These are phyloP conservation scores for Cladopsammia gracilis DNA, from an alignment of 64 coral and sea anemone genomes.

Conservation along the genomic window DNA sequence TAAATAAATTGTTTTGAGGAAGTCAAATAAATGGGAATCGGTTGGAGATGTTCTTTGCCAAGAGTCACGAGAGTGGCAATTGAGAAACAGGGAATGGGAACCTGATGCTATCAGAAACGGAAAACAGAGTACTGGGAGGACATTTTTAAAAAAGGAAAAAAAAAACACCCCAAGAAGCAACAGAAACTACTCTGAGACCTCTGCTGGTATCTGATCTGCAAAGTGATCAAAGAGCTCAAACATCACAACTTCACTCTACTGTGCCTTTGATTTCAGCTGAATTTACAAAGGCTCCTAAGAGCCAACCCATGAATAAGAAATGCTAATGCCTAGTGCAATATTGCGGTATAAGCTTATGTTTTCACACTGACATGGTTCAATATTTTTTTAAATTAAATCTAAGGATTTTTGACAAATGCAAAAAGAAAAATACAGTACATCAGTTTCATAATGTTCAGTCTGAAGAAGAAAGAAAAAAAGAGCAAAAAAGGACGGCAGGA, in stretches of 20 bases:
- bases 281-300: no score
- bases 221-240: background rate
- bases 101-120: slow-evolving; percentile 1
- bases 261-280: background rate
- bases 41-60: slow-evolving; percentile 40
- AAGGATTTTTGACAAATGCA: no score
- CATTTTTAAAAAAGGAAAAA: slow-evolving; percentile 14
- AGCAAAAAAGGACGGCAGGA: no score
- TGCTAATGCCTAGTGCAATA: no score
- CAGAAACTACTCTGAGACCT: background rate
- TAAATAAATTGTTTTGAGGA: slow-evolving; percentile 41
- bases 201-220: background rate
- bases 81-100: background rate
- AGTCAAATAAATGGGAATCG: slow-evolving; percentile 55
- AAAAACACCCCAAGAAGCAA: background rate
- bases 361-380: no score
- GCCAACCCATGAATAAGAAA: no score
- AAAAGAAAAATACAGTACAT: no score
- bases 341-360: no score
- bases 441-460: no score
- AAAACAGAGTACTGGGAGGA: slow-evolving; percentile 54
- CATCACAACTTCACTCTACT: no score
- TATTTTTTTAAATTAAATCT: no score
- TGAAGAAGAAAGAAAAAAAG: no score
- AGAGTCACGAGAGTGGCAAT: slow-evolving; percentile 24